Conservation (phyloP, 2,113 vertebrate species). For the Brienomyrus longianalis region DNA sequence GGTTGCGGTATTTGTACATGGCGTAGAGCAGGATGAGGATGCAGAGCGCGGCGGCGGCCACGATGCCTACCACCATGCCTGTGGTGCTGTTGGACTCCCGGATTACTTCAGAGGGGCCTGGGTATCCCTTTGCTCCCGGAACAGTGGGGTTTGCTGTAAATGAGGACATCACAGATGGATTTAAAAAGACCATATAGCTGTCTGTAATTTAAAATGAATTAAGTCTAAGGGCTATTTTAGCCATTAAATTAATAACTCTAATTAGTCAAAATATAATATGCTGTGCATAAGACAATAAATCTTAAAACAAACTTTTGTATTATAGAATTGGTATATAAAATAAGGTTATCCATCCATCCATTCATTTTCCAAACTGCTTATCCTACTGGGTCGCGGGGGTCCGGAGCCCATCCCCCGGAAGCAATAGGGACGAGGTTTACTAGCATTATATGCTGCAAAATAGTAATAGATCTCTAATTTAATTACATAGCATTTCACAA, state of each 20-base stretch:
- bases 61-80: constrained; percentile 97
- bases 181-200: background rate
- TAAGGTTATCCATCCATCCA: background rate
- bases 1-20: constrained; percentile 99
- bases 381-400: too few relatives aligned
- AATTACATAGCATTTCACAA: background rate
- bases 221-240: background rate
- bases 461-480: background rate
- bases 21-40: constrained; percentile 99
- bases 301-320: background rate
- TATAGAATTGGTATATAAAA: background rate
- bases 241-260: background rate
- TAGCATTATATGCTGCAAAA: background rate
- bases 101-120: constrained; percentile 81
- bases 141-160: constrained; percentile 82
- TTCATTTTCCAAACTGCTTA: too few relatives aligned
- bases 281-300: background rate
- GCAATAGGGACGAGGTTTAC: background rate
- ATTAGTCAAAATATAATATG: background rate
- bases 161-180: background rate
- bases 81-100: constrained; percentile 96
- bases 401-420: too few relatives aligned
- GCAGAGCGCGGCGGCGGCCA: constrained; percentile 90
- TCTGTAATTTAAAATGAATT: background rate
- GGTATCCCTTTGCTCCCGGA: constrained; percentile 80